Evolutionary conservation across 2,797 vertebrate genomes (phyloP), one percentile per base, ranked within the genome.

Genomic region (Alfaro cultratus): DNA sequence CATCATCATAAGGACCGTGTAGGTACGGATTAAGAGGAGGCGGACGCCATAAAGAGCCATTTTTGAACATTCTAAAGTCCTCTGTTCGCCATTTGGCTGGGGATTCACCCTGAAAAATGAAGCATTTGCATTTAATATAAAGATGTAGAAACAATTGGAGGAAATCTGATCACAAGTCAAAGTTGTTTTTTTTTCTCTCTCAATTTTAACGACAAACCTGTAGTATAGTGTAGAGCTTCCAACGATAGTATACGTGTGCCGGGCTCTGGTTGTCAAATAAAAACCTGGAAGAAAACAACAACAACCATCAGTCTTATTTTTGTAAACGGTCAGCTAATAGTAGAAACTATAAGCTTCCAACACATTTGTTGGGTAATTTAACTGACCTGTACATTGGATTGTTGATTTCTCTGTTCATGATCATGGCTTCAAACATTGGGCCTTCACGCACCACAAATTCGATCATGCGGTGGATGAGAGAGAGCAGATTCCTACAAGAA

Each of bases 371-470:
- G 47, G 15, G n/a, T 13, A 39, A 31, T 0, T 23, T 9, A 78
- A 84, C 95, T 80, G 53, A 98, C 98, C 99, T 99, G 97, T 99
- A 99, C 97, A 99, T 98, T 55, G 98, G 97, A 91, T 99, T 99
- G 96, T 96, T 99, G 93, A 99, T 97, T 94, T 99, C 99, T 96
- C 98, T 86, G 96, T 99, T 99, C 99, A 99, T 99, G 93, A 99
- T 99, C 98, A 99, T 99, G 94, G 99, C 99, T 98, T 99, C 99
- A 96, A 99, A 99, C 98, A 99, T 99, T 76, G 99, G 99, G 92
- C 99, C 99, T 95, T 99, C 99, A 96, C 99, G 98, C 95, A 99
- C 99, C 96, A 99, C 99, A 98, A 99, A 99, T 95, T 99, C 99
- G 97, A 99, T 99, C 99, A 99, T 99, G 95, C 99, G 98, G 94